Evolutionary conservation across 2,797 vertebrate species (phyloP).

Genomic region (Neosilurus mollespiculum): DNA sequence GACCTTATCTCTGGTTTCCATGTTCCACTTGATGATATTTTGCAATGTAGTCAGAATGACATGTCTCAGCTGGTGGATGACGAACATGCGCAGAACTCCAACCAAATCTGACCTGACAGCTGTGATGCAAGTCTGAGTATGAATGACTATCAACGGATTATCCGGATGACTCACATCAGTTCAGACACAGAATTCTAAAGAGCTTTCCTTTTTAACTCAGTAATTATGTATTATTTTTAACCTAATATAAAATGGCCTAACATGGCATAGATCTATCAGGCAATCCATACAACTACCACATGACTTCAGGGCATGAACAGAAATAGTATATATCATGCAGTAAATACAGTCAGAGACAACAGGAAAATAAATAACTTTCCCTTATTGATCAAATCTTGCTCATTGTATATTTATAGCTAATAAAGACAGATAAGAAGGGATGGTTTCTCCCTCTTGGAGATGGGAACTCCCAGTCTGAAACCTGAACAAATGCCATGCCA

Average conservation of each 20-base stretch:
- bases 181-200: background rate
- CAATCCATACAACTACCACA: background rate
- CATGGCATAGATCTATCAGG: background rate
- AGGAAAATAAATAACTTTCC: background rate
- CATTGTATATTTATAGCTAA: background rate
- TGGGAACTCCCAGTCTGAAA: background rate
- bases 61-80: background rate
- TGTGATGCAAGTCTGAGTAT: background rate
- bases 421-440: background rate
- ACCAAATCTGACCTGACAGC: background rate
- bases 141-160: background rate
- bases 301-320: background rate
- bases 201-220: background rate
- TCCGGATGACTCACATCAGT: background rate
- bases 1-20: background rate
- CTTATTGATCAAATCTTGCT: background rate
- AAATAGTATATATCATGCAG: background rate
- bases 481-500: background rate
- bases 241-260: background rate
- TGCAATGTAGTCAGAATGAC: background rate
- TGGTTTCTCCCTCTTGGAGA: background rate
- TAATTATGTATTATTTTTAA: background rate
- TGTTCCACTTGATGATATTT: background rate
- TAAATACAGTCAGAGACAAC: background rate
- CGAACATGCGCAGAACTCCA: background rate